phyloP scores from a whole-genome alignment of 2,113 vertebrate genomes.

The Chiloscyllium plagiosum region DNA sequence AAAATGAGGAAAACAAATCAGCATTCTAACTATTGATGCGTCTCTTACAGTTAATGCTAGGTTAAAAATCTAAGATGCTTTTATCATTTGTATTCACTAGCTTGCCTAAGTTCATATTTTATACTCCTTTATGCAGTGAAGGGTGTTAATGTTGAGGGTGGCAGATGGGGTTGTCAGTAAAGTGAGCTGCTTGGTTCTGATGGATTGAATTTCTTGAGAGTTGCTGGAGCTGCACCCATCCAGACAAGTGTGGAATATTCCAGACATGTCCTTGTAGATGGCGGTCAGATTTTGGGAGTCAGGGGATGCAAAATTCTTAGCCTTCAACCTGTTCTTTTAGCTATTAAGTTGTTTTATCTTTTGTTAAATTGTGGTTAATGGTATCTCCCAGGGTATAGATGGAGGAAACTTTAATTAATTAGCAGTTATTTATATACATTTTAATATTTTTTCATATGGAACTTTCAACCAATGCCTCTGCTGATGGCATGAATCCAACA shows the following conservation, averaged over 20 bases:
- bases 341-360: not conserved
- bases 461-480: not conserved
- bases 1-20: not conserved
- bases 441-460: not conserved
- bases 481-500: not conserved
- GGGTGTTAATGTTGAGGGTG: too few species aligned
- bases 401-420: not conserved
- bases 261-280: too few species aligned
- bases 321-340: too few species aligned
- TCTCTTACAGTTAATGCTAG: not conserved
- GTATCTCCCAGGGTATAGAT: not conserved
- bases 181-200: too few species aligned
- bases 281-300: too few species aligned
- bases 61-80: not conserved
- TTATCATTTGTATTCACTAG: not conserved
- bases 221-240: too few species aligned
- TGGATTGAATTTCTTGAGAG: too few species aligned
- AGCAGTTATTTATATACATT: not conserved
- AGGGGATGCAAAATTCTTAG: too few species aligned
- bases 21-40: not conserved
- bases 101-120: not conserved
- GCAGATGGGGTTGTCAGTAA: too few species aligned
- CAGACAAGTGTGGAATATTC: too few species aligned
- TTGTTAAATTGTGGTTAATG: not conserved
- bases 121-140: not conserved